Percentiles rank a stretch among this genome's conserved stretches.
Conservation (phyloP, 92 coral and sea anemone species). For the Paramuricea clavata region DNA sequence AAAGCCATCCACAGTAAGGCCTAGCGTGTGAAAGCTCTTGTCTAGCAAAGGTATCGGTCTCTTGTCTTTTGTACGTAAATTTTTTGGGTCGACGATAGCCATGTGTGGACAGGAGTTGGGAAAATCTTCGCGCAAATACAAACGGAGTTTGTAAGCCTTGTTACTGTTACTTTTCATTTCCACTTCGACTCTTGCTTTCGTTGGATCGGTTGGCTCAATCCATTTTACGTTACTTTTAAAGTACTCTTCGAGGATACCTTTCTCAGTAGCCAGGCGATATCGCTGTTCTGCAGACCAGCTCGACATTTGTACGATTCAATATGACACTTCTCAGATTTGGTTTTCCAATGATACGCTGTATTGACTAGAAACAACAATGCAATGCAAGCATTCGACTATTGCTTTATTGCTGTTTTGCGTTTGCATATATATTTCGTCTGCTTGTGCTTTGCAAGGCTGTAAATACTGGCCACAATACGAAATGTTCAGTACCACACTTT, state of each 20-base stretch:
- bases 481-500: too few species aligned
- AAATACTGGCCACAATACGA: too few species aligned
- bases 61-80: conserved; percentile 14
- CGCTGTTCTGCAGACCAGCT: conserved; percentile 79
- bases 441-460: background rate
- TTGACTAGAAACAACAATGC: background rate
- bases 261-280: conserved; percentile 65
- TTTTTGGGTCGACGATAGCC: conserved; percentile 27
- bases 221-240: conserved; percentile 74
- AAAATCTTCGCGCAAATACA: conserved; percentile 45
- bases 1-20: conserved; percentile 35
- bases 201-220: conserved; percentile 68
- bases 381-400: background rate
- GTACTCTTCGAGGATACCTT: conserved; percentile 64
- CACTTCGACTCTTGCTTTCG: conserved; percentile 61
- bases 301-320: conserved; percentile 30
- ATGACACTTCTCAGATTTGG: background rate
- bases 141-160: conserved; percentile 30
- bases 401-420: background rate
- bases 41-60: background rate
- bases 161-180: conserved; percentile 38
- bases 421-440: background rate
- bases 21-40: background rate
- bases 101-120: conserved; percentile 58
- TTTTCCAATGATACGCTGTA: background rate